These are phyloP conservation scores for Imbricaverruca yamaguchii DNA, from an alignment of 2,888 invertebrate species.

Conservation along the genomic window DNA sequence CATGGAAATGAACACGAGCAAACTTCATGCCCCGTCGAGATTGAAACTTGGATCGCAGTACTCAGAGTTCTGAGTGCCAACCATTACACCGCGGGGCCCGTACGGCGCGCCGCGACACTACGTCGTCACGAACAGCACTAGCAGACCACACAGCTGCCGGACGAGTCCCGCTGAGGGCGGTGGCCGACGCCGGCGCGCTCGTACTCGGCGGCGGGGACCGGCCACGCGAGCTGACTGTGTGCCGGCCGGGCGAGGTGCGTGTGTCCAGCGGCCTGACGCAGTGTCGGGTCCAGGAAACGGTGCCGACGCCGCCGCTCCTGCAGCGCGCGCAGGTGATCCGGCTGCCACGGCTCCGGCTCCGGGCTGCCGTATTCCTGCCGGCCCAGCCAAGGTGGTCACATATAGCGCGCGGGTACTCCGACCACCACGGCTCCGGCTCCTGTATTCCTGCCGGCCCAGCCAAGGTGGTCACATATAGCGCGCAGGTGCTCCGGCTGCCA, in stretches of 20 bases:
- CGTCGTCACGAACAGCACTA: no score
- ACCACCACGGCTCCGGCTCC: constrained; percentile 27
- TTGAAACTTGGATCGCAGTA: no score
- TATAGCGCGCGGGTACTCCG: constrained; percentile 19
- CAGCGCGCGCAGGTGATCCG: constrained; percentile 24
- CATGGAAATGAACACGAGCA: no score
- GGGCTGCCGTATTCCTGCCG: constrained; percentile 23
- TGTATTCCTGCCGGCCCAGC: constrained; percentile 18
- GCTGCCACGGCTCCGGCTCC: constrained; percentile 29
- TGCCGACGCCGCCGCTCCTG: constrained; percentile 25
- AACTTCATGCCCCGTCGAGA: no score
- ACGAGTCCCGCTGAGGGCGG: no score
- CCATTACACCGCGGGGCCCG: no score
- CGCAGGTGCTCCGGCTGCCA: background rate
- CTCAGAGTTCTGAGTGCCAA: no score
- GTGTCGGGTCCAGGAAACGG: constrained; percentile 23
- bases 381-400: background rate
- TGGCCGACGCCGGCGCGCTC: no score
- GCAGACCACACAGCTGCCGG: no score
- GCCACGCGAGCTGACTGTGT: background rate
- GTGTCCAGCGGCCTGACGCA: background rate
- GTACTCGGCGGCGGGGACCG: background rate
- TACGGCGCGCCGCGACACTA: no score
- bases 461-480: background rate
- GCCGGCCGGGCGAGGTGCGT: background rate